Evolutionary conservation across 2,113 vertebrate species (phyloP).

Genomic region (Calypte anna): DNA sequence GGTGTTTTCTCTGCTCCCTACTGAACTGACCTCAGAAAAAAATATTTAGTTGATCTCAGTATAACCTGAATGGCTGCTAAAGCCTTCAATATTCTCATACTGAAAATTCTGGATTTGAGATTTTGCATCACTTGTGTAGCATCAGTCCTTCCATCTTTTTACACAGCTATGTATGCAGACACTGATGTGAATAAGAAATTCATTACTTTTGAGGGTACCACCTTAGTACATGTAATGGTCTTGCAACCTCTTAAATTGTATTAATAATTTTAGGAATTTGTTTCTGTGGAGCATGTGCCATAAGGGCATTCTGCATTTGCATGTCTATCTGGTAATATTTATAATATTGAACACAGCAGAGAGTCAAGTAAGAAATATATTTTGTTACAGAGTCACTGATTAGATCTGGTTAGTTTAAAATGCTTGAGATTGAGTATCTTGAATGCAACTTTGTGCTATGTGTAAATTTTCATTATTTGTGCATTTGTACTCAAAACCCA

Average conservation of each 20-base stretch:
- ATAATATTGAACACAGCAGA: not conserved
- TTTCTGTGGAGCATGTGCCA: not conserved
- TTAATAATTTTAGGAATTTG: not conserved
- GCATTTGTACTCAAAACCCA: not conserved
- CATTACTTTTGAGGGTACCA: rapidly evolving
- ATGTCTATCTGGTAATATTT: not conserved
- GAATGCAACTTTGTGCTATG: not conserved
- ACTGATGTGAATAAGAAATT: not conserved
- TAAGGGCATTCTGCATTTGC: not conserved
- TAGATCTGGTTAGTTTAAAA: not conserved
- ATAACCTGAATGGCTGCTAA: rapidly evolving
- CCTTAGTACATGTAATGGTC: not conserved
- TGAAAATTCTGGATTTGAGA: rapidly evolving
- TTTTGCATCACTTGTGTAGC: no score
- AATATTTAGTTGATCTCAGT: rapidly evolving
- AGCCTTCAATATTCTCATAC: not conserved
- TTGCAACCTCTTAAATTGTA: not conserved
- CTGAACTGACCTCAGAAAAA: not conserved
- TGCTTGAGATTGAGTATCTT: not conserved
- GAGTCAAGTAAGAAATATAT: not conserved
- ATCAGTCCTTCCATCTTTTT: not conserved
- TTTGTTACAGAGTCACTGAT: constrained; percentile 12
- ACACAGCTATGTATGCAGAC: rapidly evolving
- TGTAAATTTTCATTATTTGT: not conserved
- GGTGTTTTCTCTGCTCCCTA: rapidly evolving